Evolutionary conservation across 2,888 invertebrate species (phyloP).

Genomic region (Hypsopygia costalis): DNA sequence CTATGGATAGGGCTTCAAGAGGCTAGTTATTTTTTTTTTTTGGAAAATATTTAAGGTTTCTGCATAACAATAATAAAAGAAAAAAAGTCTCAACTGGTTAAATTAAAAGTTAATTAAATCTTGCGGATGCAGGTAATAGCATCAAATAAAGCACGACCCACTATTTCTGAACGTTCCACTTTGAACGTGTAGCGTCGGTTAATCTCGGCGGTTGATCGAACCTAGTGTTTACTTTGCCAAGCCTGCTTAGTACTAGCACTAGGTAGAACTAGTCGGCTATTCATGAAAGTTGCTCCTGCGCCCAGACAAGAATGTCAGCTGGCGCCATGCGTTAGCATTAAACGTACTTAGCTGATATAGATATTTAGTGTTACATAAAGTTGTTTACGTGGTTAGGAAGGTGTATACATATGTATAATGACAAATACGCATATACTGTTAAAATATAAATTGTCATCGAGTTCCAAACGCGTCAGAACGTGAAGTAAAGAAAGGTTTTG

Average conservation of each 20-base stretch:
- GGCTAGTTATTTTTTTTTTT: too few species aligned
- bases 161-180: slow-evolving; percentile 1
- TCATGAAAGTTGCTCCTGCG: slow-evolving; percentile 73
- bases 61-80: too few species aligned
- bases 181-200: slow-evolving; percentile 23
- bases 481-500: too few species aligned
- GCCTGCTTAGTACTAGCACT: slow-evolving; percentile 35
- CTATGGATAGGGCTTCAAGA: too few species aligned
- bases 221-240: slow-evolving; percentile 40
- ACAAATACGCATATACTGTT: too few species aligned
- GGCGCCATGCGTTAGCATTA: slow-evolving; percentile 45
- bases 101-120: neutral
- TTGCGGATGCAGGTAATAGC: too few species aligned
- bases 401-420: too few species aligned
- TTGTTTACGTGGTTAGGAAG: too few species aligned
- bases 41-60: too few species aligned
- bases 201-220: slow-evolving; percentile 29
- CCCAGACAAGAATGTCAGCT: slow-evolving; percentile 60
- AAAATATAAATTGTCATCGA: too few species aligned
- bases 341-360: neutral
- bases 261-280: slow-evolving; percentile 61
- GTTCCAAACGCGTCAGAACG: too few species aligned
- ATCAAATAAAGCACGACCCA: neutral
- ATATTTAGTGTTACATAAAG: slow-evolving; percentile 3
- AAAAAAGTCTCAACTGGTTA: too few species aligned